Evolutionary conservation across 2,113 vertebrate genomes (phyloP).

Genomic region (Periophthalmodon schlosseri): DNA sequence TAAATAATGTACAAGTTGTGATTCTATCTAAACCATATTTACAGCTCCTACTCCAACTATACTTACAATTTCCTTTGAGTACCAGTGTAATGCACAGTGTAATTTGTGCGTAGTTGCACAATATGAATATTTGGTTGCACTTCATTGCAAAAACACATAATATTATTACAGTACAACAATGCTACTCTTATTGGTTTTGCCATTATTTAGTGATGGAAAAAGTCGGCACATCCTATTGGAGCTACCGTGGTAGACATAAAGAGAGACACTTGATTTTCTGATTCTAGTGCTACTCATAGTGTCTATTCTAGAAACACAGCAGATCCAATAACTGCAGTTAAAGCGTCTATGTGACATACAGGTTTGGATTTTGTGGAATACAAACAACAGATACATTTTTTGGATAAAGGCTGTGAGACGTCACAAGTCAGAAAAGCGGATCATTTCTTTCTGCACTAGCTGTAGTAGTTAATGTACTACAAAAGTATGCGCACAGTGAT

Average conservation of each 20-base stretch:
- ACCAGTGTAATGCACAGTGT: slow-evolving; percentile 28
- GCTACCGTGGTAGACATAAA: slow-evolving; percentile 44
- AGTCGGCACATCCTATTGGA: slow-evolving; percentile 34
- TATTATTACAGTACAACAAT: slow-evolving; percentile 27
- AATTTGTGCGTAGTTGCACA: slow-evolving; percentile 24
- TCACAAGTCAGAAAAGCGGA: slow-evolving; percentile 1
- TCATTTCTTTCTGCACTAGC: background rate
- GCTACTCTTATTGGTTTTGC: slow-evolving; percentile 38
- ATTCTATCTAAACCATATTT: slow-evolving; percentile 50
- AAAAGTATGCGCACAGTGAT: background rate
- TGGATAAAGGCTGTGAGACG: background rate
- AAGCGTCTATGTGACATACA: slow-evolving; percentile 3
- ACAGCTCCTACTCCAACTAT: slow-evolving; percentile 32
- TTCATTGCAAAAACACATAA: slow-evolving; percentile 14
- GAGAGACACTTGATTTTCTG: slow-evolving; percentile 46
- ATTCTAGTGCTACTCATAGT: slow-evolving; percentile 21
- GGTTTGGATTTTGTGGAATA: background rate
- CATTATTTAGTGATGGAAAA: slow-evolving; percentile 38
- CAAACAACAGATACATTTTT: background rate
- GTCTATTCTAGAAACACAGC: slow-evolving; percentile 21
- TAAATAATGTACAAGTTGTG: slow-evolving; percentile 38
- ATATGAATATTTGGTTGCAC: slow-evolving; percentile 19
- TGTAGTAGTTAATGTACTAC: background rate
- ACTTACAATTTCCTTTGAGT: slow-evolving; percentile 22
- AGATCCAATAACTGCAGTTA: background rate